A percentile compares a stretch with the other conserved stretches of the same genome.
Conservation (phyloP, 2,113 vertebrate species). For the Dasyornis broadbenti region DNA sequence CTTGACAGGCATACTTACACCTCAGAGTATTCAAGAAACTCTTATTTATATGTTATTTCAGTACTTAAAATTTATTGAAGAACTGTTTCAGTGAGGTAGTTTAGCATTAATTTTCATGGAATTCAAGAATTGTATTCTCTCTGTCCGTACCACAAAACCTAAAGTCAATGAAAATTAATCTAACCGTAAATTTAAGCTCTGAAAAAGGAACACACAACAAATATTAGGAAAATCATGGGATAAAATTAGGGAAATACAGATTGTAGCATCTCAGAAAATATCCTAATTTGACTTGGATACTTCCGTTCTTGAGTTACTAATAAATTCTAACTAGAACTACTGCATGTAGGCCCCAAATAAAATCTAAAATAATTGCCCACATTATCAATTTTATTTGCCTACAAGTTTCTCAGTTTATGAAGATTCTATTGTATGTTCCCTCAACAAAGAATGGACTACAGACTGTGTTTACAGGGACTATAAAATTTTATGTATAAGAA, state of each 20-base stretch:
- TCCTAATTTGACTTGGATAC: not conserved
- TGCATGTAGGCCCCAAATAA: not conserved
- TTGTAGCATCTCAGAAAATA: not conserved
- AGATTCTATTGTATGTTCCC: not conserved
- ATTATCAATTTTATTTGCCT: not conserved
- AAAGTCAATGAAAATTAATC: not conserved
- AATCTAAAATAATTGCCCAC: not conserved
- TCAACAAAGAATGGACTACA: not conserved
- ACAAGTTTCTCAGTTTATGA: not conserved
- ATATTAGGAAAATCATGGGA: not conserved
- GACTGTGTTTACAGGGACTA: not conserved
- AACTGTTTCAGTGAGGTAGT: not conserved
- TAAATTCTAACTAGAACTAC: not conserved
- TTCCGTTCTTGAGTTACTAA: not conserved
- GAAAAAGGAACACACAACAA: not conserved
- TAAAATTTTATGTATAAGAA: not conserved
- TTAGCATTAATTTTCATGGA: not conserved
- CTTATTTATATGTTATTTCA: slow-evolving; percentile 29
- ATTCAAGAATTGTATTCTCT: not conserved
- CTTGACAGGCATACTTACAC: slow-evolving; percentile 22
- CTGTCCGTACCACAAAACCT: not conserved
- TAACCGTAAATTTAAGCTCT: not conserved
- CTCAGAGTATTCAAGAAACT: slow-evolving; percentile 6
- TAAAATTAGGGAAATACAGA: not conserved
- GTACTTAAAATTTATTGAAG: not conserved